Percentiles rank a stretch among this genome's conserved stretches.
These are phyloP conservation scores for Coptodon bakossiorum DNA, from an alignment of 2,113 vertebrate species.

Conservation along the genomic window DNA sequence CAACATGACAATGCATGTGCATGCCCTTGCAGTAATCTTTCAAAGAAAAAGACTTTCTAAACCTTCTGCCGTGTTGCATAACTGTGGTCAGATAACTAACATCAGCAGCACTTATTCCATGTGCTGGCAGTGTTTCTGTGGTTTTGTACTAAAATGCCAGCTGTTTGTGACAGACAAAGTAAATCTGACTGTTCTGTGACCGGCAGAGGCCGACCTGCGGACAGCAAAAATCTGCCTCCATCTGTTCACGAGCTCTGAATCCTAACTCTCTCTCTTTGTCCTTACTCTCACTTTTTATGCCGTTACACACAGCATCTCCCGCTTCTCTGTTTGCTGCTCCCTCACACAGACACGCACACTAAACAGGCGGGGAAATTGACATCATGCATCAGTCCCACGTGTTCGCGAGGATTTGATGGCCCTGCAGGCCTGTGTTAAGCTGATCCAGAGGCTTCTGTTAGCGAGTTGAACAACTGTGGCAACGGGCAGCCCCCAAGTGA, in stretches of 20 bases:
- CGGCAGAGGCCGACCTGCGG: neutral
- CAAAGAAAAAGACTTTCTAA: neutral
- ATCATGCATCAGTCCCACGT: neutral
- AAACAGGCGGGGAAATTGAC: neutral
- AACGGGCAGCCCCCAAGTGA: neutral
- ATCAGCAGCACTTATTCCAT: neutral
- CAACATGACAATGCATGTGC: neutral
- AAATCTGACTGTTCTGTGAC: neutral
- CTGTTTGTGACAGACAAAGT: slow-evolving; percentile 17
- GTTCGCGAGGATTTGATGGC: slow-evolving; percentile 16
- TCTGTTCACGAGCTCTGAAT: neutral
- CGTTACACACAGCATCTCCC: neutral
- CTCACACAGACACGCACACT: neutral
- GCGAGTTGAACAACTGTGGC: slow-evolving; percentile 26
- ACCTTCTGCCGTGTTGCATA: neutral
- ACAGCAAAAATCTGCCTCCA: neutral
- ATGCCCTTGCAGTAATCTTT: neutral
- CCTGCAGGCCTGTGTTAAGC: slow-evolving; percentile 6
- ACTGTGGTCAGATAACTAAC: neutral
- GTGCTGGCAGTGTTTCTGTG: neutral
- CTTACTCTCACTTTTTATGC: neutral
- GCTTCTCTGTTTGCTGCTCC: neutral
- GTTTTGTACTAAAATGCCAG: slow-evolving; percentile 16
- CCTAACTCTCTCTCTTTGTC: neutral
- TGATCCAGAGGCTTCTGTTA: neutral